A percentile compares a stretch with the other conserved stretches of the same genome.
phyloP scores from a whole-genome alignment of 2,113 vertebrate species.

The Passer domesticus region DNA sequence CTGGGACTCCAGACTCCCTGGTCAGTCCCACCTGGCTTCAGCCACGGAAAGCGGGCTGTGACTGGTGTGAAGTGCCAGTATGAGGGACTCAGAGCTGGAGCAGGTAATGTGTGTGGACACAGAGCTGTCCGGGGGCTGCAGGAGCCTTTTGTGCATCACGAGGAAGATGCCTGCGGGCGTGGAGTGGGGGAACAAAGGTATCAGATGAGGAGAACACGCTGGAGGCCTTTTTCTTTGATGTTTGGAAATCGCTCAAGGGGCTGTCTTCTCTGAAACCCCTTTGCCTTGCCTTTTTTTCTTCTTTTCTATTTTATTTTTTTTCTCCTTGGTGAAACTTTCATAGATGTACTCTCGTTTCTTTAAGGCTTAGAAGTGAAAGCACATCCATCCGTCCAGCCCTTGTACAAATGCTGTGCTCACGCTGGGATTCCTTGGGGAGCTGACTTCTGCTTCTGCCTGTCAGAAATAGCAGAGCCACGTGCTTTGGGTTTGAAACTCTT shows the following conservation, averaged over 20 bases:
- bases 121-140: background rate
- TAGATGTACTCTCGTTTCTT: background rate
- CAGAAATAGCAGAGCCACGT: background rate
- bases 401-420: background rate
- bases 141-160: conserved; percentile 32
- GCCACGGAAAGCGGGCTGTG: background rate
- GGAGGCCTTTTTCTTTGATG: conserved; percentile 78
- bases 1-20: background rate
- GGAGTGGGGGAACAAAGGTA: conserved; percentile 67
- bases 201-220: conserved; percentile 63
- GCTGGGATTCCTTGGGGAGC: background rate
- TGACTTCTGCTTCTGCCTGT: background rate
- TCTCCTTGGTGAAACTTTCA: conserved; percentile 19
- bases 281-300: background rate
- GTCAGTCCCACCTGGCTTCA: background rate
- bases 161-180: conserved; percentile 32
- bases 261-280: conserved; percentile 68
- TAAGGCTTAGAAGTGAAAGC: conserved; percentile 3
- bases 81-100: background rate
- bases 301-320: background rate
- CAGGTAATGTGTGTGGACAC: conserved; percentile 2
- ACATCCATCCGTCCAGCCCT: background rate
- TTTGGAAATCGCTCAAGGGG: conserved; percentile 71
- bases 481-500: background rate
- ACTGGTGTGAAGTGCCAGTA: background rate